Base-by-base conservation (phyloP, 1,140 invertebrate genomes). In the Gonatopus flavifemur region DNA sequence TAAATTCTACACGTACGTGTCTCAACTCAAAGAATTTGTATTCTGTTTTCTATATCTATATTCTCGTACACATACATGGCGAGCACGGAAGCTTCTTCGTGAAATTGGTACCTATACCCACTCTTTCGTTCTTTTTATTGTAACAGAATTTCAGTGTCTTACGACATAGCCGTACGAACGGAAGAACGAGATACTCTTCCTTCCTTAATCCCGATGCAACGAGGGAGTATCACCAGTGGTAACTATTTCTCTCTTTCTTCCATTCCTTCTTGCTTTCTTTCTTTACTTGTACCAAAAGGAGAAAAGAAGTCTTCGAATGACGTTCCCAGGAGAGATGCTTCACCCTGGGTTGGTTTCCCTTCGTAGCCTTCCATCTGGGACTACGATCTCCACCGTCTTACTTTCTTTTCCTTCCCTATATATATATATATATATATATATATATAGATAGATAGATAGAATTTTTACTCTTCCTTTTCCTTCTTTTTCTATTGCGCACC, bases 61-160 rank as follows among this genome's bases (percentile, higher is more conserved):
- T n/a, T n/a, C n/a, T n/a, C n/a, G n/a, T n/a, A n/a, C n/a, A n/a
- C n/a, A n/a, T n/a, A n/a, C n/a, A n/a, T n/a, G n/a, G n/a, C n/a
- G n/a, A n/a, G n/a, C n/a, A n/a, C n/a, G n/a, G n/a, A n/a, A n/a
- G n/a, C n/a, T n/a, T n/a, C n/a, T 32, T 19, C 16, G 21, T 30
- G 48, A 61, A 59, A 61, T 61, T 59, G 47, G 52, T 55, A 48
- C 47, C n/a, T n/a, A n/a, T n/a, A n/a, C 39, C 30, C 50, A 31
- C 35, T 28, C 44, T 19, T 16, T 28, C 30, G 30, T 42, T 60
- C 43, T 50, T 47, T 42, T 50, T 51, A 44, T 43, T 38, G 33
- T 24, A 44, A 37, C 25, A 35, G 48, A 60, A 56, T 56, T 61
- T 38, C 47, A 20, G 18, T 37, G 52, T 59, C 52, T 43, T 25